Evolutionary conservation across 2,797 vertebrate genomes (phyloP), one percentile per base, ranked within the genome.

Genomic region (Oreochromis grahami): DNA sequence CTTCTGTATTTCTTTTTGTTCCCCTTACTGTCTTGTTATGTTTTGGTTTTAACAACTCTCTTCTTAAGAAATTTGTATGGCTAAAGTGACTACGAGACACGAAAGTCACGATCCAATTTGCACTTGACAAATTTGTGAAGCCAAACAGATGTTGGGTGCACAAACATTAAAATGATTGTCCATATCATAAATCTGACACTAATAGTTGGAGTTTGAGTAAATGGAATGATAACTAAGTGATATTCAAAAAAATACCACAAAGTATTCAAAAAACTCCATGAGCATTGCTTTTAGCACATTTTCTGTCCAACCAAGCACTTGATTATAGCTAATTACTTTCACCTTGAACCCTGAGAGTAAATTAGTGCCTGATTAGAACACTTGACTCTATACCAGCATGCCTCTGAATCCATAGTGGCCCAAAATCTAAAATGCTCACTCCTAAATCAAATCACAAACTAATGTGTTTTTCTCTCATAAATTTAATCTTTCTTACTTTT

Each of bases 291-390:
- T 45, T 45, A 70, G 65, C 14, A 45, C 14, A 45, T 70, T 70
- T 70, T 45, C 65, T 45, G 21, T 70, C 65, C 65, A 26, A 70
- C 65, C 14, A 26, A 70, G 65, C 38, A 70, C 13, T 26, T 70
- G 21, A 45, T 70, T 45, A 70, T 24, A 70, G 13, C 8, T 70
- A 68, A 68, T 17, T 70, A 70, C 8, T 17, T 70, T 45, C 8
- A 70, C 38, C 65, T 70, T 70, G 41, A 26, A 70, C 65, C 38
- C 21, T 0, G 13, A 70, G 65, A 45, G 21, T 26, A 45, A 70
- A 26, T 70, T 45, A 70, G 21, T 7, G 21, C 65, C 65, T 70
- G 65, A 45, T 70, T 45, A 26, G 8, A 70, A 70, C 1, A 2
- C 4, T 70, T 70, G 38, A 26, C 38, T 70, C 38, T 45, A 17